Percentiles rank a stretch among this genome's conserved stretches.
These are phyloP conservation scores for Andricus grossulariae DNA, from an alignment of 1,140 invertebrate species.

Conservation along the genomic window DNA sequence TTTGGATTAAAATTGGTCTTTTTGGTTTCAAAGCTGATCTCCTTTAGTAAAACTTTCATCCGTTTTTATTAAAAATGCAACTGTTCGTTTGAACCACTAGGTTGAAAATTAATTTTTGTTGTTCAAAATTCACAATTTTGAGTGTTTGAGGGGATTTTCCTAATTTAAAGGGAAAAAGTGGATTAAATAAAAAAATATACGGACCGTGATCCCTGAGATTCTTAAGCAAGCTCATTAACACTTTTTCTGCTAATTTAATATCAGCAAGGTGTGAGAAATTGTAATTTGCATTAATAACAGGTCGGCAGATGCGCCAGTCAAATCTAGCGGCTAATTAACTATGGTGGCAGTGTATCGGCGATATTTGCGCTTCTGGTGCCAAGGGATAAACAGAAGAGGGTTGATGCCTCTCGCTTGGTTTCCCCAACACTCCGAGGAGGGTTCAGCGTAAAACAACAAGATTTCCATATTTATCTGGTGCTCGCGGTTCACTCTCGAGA, in stretches of 20 bases:
- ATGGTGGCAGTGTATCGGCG: slow-evolving; percentile 50
- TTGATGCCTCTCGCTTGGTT: slow-evolving; percentile 56
- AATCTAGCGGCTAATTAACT: slow-evolving; percentile 56
- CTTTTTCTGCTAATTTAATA: slow-evolving; percentile 3
- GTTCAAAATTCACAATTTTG: too few species aligned
- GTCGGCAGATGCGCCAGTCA: slow-evolving; percentile 45
- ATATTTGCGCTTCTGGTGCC: slow-evolving; percentile 57
- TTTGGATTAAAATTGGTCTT: too few species aligned
- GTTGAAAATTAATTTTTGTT: too few species aligned
- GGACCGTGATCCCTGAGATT: neutral
- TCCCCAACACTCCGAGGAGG: slow-evolving; percentile 52
- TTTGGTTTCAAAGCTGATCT: too few species aligned
- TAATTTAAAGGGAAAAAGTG: neutral
- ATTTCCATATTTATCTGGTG: slow-evolving; percentile 69
- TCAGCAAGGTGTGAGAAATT: slow-evolving; percentile 45
- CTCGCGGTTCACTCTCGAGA: slow-evolving; percentile 45
- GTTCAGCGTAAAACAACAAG: slow-evolving; percentile 66
- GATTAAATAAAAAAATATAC: neutral
- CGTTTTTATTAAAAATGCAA: too few species aligned
- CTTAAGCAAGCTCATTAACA: neutral
- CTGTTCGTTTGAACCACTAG: too few species aligned
- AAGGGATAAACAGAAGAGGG: slow-evolving; percentile 62
- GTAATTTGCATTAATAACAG: slow-evolving; percentile 41
- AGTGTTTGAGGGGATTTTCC: too few species aligned
- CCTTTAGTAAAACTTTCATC: too few species aligned